Base-by-base conservation (phyloP, 2,113 vertebrate genomes). In the Rhynchomys soricoides region DNA sequence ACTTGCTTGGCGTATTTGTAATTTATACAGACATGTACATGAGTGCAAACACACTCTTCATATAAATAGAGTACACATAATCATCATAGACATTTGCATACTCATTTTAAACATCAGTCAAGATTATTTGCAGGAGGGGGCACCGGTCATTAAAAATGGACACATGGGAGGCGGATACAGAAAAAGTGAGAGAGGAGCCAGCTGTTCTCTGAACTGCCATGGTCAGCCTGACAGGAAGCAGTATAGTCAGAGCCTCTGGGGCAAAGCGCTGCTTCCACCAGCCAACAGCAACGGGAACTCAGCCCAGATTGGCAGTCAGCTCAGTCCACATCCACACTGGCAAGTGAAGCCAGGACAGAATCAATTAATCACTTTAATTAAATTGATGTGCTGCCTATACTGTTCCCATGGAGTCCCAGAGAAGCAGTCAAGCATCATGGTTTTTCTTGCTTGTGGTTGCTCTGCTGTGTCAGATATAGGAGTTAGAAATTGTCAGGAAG, bases 301-400 rank as follows among this genome's bases (percentile, higher is more conserved):
- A 1, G 93, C 74, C 78, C 37, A n/a, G 71, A 15, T 40, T 75
- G 66, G 45, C 34, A 4, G 96, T 74, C 74, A 82, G 13, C 13
- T 81, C 10, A 0, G 40, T 52, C 62, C 22, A 52, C 31, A 74
- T 29, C 43, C 50, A 11, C 0, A 0, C 66, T 89, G 59, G 66
- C 40, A 95, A 92, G 45, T 17, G 40, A 86, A 95, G 48, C 37
- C 24, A 55, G 5, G 22, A n/a, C 1, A 50, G 85, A 81, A 74
- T 62, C 81, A 91, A 93, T 66, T 79, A 74, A 95, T 81, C 94
- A 62, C 10, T 59, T 81, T 89, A 81, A 34, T 85, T 45, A 62
- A 92, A 86, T 70, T 5, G 4, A 45, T 83, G 73, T 66, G 86
- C 86, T 48, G n/a, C 82, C 52, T 71, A 31, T 16, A 13, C 37